Base-by-base conservation (phyloP, 92 coral and sea anemone genomes). In the Parazoanthus swiftii region DNA sequence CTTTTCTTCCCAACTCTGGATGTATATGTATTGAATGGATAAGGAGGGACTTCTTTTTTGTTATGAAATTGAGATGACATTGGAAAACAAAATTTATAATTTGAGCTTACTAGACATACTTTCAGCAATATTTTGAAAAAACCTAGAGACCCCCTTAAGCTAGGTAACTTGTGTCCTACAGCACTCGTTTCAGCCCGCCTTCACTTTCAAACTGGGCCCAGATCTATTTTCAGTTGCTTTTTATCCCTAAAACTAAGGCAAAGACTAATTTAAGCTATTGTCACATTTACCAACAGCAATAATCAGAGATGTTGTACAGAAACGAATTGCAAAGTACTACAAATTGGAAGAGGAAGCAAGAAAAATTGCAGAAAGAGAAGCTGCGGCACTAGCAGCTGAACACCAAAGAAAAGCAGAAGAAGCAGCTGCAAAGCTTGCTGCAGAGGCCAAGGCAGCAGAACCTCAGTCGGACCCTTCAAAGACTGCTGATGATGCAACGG, bases 291-390 rank as follows among this genome's bases (percentile, higher is more conserved):
- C 83, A 81, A 16, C 86, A 97, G 99, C 95, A 39, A 91, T 97
- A 85, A 94, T 97, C 74, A 89, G 98, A 90, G 94, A 97, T 89
- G 99, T 97, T 38, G 99, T 97, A 15, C 77, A 91, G 75, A 91
- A 94, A 81, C 93, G 99, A 56, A 85, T 84, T 72, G 92, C 93
- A 68, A 89, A 91, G 3, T 97, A 97, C 84, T 89, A 95, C 75
- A 92, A 93, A 81, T 92, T 97, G 7, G 99, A 97, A 48, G 94
- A 94, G 74, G 95, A 96, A 76, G 86, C 94, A 18, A 92, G 97
- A 33, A 90, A 90, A 80, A 89, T 89, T 8, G 86, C 89, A 13
- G 94, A 97, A 46, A 94, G 91, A 88, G 97, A 96, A 87, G 92
- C 93, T 15, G 95, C 94, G 58, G 96, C 95, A 16, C 84, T 85